Evolutionary conservation across 2,797 vertebrate genomes (phyloP), one percentile per base, ranked within the genome.

Genomic region (Mormyrus proboscirostris): DNA sequence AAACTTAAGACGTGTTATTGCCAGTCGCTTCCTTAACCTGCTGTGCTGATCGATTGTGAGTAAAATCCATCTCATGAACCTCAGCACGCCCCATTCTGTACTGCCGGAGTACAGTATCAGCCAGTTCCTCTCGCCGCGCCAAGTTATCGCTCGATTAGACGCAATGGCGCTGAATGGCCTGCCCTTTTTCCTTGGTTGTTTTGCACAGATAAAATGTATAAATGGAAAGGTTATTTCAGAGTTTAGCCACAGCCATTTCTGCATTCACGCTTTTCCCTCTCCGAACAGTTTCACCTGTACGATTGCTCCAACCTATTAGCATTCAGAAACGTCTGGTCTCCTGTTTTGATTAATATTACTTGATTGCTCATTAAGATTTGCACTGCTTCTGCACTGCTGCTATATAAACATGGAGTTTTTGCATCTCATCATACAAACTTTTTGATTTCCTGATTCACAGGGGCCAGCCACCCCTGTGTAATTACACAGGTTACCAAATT

Each of bases 21-120:
- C 96, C 94, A 94, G 92, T 95, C 95, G 95, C 95, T 96, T 97
- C 96, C 96, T 96, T 95, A 96, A 96, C 97, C 96, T 96, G 96
- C 97, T 97, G 96, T 95, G 97, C 95, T 95, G 94, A 95, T 95
- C 95, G 93, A 94, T 95, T 93, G 95, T 95, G 93, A 95, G 95
- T 94, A 95, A 96, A 96, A 69, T 85, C 86, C 88, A 55, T 85
- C 83, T 82, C 83, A 49, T 88, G 88, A 90, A 51, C 73, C n/a
- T 69, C 89, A 55, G 69, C 25, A 69, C 10, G 44, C 7, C 57
- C 55, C 82, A 86, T 65, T 86, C 38, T 86, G 19, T 4, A 4
- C 12, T 41, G 49, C 29, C 53, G 33, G 33, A 38, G 50, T 79
- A 57, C 69, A 33, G 29, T 33, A 41, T 16, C 16, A 73, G 65